phyloP scores from a whole-genome alignment of 2,797 vertebrate genomes.

The Pseudochromis fuscus region DNA sequence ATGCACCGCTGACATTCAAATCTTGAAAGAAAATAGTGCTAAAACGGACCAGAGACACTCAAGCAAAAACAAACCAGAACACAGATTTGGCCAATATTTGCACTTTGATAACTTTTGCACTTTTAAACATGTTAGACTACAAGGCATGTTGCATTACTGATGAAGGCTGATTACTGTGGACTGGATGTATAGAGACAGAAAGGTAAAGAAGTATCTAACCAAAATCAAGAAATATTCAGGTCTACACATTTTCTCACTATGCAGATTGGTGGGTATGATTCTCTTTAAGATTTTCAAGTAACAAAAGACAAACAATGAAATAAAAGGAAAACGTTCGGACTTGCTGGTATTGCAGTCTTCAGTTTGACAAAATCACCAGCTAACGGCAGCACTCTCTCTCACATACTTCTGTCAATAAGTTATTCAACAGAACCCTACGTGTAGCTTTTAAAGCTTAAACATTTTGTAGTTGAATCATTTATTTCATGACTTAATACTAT shows the following conservation, averaged over 20 bases:
- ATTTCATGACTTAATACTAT: constrained; percentile 38
- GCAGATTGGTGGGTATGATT: constrained; percentile 32
- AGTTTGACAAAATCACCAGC: constrained; percentile 44
- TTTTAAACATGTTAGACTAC: constrained; percentile 46
- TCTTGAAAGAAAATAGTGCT: constrained; percentile 78
- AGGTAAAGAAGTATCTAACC: constrained; percentile 19
- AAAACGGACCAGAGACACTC: constrained; percentile 62
- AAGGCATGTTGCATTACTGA: constrained; percentile 28
- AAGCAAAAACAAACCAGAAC: constrained; percentile 61
- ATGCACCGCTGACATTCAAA: constrained; percentile 74
- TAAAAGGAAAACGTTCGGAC: constrained; percentile 32
- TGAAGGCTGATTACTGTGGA: constrained; percentile 51
- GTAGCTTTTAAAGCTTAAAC: constrained; percentile 57
- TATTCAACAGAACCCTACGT: constrained; percentile 42
- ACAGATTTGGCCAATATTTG: constrained; percentile 56
- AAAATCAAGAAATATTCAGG: constrained; percentile 28
- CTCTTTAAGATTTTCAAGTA: constrained; percentile 51
- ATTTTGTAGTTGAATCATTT: constrained; percentile 24
- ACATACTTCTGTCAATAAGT: constrained; percentile 51
- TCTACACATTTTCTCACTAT: constrained; percentile 27
- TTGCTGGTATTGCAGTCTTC: constrained; percentile 57
- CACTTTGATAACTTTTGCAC: constrained; percentile 51
- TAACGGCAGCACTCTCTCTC: constrained; percentile 11
- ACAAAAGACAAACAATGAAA: constrained; percentile 31
- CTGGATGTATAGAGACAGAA: constrained; percentile 17